Percentiles rank a stretch among this genome's conserved stretches.
Conservation (phyloP, 2,113 vertebrate species). For the Elephantulus edwardii region DNA sequence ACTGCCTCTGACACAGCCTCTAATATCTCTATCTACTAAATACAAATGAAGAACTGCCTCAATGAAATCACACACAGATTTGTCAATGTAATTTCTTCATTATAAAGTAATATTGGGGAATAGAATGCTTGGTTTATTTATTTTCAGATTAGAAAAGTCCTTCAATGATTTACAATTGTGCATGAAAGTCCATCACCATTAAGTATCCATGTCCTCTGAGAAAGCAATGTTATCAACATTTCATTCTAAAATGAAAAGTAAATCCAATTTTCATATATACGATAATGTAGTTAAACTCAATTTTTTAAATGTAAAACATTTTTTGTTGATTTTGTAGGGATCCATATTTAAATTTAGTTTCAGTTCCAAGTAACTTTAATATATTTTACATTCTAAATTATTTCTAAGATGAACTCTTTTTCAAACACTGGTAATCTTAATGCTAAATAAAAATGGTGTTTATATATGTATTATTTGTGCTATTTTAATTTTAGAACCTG, state of each 20-base stretch:
- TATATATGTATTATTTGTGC: not conserved
- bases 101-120: not conserved
- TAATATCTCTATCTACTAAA: not conserved
- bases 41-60: not conserved
- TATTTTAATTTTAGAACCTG: slow-evolving; percentile 15
- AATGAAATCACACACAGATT: not conserved
- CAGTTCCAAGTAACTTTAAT: not conserved
- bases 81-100: not conserved
- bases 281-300: not conserved
- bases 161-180: not conserved
- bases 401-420: not conserved
- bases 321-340: not conserved
- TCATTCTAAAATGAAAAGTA: slow-evolving; percentile 13
- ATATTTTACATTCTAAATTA: not conserved
- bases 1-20: too few species aligned
- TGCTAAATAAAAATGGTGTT: not conserved
- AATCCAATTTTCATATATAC: not conserved
- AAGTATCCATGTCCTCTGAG: not conserved
- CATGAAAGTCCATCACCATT: not conserved
- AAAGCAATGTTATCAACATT: not conserved
- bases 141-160: not conserved
- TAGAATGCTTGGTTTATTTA: not conserved
- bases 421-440: not conserved
- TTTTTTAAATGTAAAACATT: not conserved
- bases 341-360: not conserved